Evolutionary conservation across 1,140 invertebrate genomes (phyloP), one percentile per base, ranked within the genome.

Genomic region (Leptoteleia sp.): DNA sequence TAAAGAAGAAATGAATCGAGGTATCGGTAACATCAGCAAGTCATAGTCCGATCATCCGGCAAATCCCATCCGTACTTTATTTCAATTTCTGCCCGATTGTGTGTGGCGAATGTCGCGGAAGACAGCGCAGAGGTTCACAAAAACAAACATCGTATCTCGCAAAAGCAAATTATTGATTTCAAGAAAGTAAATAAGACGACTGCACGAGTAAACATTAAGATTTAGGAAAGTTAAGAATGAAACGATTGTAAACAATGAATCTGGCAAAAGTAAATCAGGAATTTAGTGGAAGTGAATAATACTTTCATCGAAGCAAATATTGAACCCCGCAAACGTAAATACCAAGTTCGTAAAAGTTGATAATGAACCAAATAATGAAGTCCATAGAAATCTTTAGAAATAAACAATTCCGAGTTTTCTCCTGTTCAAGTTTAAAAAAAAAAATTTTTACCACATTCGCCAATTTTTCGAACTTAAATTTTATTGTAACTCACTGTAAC

Each of bases 251-350:
- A 73, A 73, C 42, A 73, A 50, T 57, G 42, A 65, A 48, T 57
- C 42, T 43, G 42, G 47, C 35, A 50, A 55, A 70, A 73, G 35
- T 48, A 65, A 72, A 72, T 54, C 48, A 55, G 12, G n/a, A 5
- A 62, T 62, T 64, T 62, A 62, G 29, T 9, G 22, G 13, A 54
- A 62, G 59, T 67, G 52, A 67, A 75, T 65, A 65, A 67, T 67
- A 75, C 45, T 75, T 73, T 47, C 71, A 61, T 75, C 15, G 27
- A 50, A 40, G 71, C 47, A 75, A 65, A 67, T 54, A 64, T 48
- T 50, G 45, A 52, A 12, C 38, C 33, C 29, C 54, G 15, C 54
- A 45, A 67, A 54, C 33, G 61, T 50, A 75, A 75, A 75, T 38
- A 67, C 11, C 13, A 61, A 59, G 43, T 75, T 43, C 11, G 42